Evolutionary conservation across 1,140 invertebrate species (phyloP).

Genomic region (Scaptodrosophila lebanonensis): DNA sequence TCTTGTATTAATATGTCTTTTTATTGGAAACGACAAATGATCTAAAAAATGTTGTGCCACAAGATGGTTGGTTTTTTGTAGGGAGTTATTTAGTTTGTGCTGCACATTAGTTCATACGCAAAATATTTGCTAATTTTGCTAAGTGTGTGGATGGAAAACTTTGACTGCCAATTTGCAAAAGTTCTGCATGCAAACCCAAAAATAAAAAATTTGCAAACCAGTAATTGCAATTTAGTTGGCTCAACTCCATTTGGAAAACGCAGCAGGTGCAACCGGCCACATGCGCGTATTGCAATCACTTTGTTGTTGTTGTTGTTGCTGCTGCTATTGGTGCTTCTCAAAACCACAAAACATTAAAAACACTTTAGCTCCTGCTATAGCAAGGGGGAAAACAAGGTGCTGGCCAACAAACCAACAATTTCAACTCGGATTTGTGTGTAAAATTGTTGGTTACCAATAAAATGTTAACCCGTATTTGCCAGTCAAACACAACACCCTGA

Average conservation of each 20-base stretch:
- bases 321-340: slow-evolving; percentile 10
- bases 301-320: slow-evolving; percentile 17
- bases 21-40: no score
- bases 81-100: no score
- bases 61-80: no score
- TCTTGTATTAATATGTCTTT: no score
- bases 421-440: slow-evolving; percentile 55
- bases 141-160: no score
- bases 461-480: slow-evolving; percentile 49
- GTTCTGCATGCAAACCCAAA: slow-evolving; percentile 49
- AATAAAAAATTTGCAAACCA: no score
- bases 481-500: background rate
- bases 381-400: slow-evolving; percentile 25
- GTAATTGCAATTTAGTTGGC: slow-evolving; percentile 51
- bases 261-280: no score
- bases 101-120: no score
- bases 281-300: no score
- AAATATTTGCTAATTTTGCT: slow-evolving; percentile 23
- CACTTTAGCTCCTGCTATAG: slow-evolving; percentile 51
- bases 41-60: no score
- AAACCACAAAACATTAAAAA: slow-evolving; percentile 58
- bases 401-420: background rate
- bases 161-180: slow-evolving; percentile 54
- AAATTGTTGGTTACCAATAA: slow-evolving; percentile 73
- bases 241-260: slow-evolving; percentile 4